These are phyloP conservation scores for Istiophorus platypterus DNA, from an alignment of 2,113 vertebrate species.

Conservation along the genomic window DNA sequence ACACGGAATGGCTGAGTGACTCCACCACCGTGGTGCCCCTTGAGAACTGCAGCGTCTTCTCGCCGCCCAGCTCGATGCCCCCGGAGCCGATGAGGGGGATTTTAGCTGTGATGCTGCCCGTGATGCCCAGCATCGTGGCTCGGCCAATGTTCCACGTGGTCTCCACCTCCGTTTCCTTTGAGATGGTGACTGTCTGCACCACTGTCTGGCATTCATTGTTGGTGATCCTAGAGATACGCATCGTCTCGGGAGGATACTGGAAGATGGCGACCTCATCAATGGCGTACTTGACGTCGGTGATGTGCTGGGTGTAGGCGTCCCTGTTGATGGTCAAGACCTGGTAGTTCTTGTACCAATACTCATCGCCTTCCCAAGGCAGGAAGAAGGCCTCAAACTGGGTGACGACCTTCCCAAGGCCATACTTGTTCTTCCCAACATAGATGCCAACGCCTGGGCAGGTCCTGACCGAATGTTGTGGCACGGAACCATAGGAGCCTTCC, in stretches of 20 bases:
- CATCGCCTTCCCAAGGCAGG: slow-evolving; percentile 82
- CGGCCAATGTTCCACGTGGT: slow-evolving; percentile 84
- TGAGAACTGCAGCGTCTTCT: slow-evolving; percentile 80
- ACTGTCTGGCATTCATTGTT: slow-evolving; percentile 82
- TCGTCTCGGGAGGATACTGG: slow-evolving; percentile 81
- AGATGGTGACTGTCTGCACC: slow-evolving; percentile 78
- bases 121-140: slow-evolving; percentile 77
- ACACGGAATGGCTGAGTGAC: slow-evolving; percentile 77
- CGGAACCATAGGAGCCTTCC: slow-evolving; percentile 76
- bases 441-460: slow-evolving; percentile 72
- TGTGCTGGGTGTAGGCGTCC: slow-evolving; percentile 80
- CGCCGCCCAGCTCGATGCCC: slow-evolving; percentile 73
- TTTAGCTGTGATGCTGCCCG: slow-evolving; percentile 77
- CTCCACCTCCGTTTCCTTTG: slow-evolving; percentile 77
- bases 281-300: slow-evolving; percentile 79
- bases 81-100: slow-evolving; percentile 79
- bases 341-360: slow-evolving; percentile 85
- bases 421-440: slow-evolving; percentile 85
- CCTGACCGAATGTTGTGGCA: slow-evolving; percentile 74
- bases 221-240: slow-evolving; percentile 79
- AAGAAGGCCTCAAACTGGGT: slow-evolving; percentile 82
- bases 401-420: slow-evolving; percentile 85
- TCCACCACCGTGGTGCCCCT: slow-evolving; percentile 79
- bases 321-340: slow-evolving; percentile 82
- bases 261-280: slow-evolving; percentile 79